Conservation (phyloP, 64 coral and sea anemone species). For the Dendronephthya gigantea region DNA sequence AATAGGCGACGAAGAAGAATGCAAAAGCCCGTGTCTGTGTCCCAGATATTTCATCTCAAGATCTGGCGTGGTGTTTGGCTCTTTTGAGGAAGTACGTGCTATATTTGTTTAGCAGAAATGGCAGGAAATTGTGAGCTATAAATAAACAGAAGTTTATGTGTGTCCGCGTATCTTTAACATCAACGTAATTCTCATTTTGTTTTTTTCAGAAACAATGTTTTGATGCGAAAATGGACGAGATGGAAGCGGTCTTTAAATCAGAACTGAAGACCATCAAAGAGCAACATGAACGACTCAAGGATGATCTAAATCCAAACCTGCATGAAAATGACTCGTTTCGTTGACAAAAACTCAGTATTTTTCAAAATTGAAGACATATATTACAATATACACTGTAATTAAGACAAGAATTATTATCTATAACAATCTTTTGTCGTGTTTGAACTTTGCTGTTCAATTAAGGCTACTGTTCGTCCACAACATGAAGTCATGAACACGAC, state of each 20-base stretch:
- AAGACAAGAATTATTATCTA: no score
- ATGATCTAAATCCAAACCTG: background rate
- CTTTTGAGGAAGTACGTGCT: background rate
- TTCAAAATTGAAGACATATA: no score
- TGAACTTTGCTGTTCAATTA: no score
- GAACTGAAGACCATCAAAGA: constrained; percentile 56
- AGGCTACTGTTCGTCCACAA: no score
- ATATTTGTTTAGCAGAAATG: background rate
- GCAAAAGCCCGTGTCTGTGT: background rate
- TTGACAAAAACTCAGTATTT: no score
- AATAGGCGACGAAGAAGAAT: background rate
- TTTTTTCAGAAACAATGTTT: constrained; percentile 50
- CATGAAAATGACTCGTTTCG: background rate
- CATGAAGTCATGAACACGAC: no score
- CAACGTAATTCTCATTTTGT: background rate
- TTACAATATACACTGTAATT: no score
- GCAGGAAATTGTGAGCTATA: background rate
- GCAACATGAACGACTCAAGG: constrained; percentile 30
- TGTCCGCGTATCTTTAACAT: no score
- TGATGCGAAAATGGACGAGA: constrained; percentile 59
- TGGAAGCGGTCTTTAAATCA: constrained; percentile 42
- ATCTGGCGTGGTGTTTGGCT: constrained; percentile 19
- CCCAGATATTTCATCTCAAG: constrained; percentile 34
- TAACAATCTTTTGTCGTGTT: no score
- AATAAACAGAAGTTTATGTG: background rate